Evolutionary conservation across 2,797 vertebrate genomes (phyloP), one percentile per base, ranked within the genome.

Genomic region (Cottoperca gobio): DNA sequence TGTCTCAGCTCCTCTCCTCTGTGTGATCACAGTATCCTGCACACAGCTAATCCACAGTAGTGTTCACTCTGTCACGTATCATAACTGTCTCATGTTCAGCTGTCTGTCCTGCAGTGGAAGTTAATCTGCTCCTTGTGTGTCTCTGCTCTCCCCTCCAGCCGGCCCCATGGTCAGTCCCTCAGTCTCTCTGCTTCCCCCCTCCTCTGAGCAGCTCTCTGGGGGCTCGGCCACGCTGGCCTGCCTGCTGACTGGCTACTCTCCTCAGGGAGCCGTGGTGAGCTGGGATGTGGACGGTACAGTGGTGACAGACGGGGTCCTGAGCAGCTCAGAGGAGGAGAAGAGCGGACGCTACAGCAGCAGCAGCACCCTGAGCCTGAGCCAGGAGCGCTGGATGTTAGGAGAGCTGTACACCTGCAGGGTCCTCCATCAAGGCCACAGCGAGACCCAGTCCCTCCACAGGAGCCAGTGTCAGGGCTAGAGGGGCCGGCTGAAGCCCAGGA

Each of bases 201-300:
- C 83, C 74, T 65, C 77, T 76, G 58, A 82, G 79, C 62, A 83
- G 83, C 64, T 81, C 68, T 73, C 33, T 19, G 71, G 62, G 70
- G 77, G 75, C 33, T 71, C 67, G 23, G 59, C 67, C 79, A 81
- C 78, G 23, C 78, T 88, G 81, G 55, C 70, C 83, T 89, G 88
- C 68, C 82, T 88, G 70, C 77, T 88, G 79, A 79, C 39, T 2
- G 73, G 60, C 84, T 88, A 88, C 82, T 81, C 79, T 78, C 86
- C 86, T 49, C 59, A 77, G 79, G 86, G 83, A 57, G 86, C 86
- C 37, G 52, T 35, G 65, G 84, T 81, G 78, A 79, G 65, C 72
- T 85, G 83, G 83, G 76, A 85, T 70, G 80, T 85, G 76, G 82
- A 83, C 26, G 75, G 73, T 10, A 53, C 28, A 4, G 43, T 58